phyloP scores from a whole-genome alignment of 2,888 invertebrate species.

The Fissipunctia ypsillon region DNA sequence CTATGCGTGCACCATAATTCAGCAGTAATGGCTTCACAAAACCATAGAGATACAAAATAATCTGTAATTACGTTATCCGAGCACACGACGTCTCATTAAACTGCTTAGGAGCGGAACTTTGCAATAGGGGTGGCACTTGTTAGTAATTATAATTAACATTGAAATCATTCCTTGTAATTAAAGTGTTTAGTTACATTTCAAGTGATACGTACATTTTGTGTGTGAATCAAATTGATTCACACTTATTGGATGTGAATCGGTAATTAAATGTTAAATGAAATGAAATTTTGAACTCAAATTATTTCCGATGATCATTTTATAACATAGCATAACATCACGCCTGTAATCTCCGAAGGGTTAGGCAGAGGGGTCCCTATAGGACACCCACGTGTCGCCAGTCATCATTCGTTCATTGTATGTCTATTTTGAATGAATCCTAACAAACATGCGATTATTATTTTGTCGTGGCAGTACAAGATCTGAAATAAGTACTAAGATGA shows the following conservation, averaged over 20 bases:
- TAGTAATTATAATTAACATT: slow-evolving; percentile 22
- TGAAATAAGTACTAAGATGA: too few relatives aligned
- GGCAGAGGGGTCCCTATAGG: too few relatives aligned
- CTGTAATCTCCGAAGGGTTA: too few relatives aligned
- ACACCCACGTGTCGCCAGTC: too few relatives aligned
- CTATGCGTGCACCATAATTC: slow-evolving; percentile 27
- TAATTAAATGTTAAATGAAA: background rate
- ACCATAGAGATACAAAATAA: slow-evolving; percentile 52
- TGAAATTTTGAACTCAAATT: background rate
- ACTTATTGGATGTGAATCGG: background rate
- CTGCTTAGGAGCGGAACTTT: slow-evolving; percentile 19
- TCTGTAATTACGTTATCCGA: slow-evolving; percentile 59
- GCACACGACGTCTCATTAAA: slow-evolving; percentile 48
- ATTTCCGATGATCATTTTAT: background rate
- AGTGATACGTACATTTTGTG: background rate
- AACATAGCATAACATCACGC: too few relatives aligned
- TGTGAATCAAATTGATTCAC: background rate
- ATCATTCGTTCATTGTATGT: too few relatives aligned
- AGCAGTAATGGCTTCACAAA: slow-evolving; percentile 20
- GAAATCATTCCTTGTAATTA: slow-evolving; percentile 12
- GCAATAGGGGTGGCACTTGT: slow-evolving; percentile 33
- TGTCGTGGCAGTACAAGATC: too few relatives aligned
- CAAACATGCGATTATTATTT: too few relatives aligned
- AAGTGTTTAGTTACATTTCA: slow-evolving; percentile 1
- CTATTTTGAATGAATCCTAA: too few relatives aligned